Evolutionary conservation across 2,113 vertebrate species (phyloP).

Genomic region (Periophthalmus modestus): DNA sequence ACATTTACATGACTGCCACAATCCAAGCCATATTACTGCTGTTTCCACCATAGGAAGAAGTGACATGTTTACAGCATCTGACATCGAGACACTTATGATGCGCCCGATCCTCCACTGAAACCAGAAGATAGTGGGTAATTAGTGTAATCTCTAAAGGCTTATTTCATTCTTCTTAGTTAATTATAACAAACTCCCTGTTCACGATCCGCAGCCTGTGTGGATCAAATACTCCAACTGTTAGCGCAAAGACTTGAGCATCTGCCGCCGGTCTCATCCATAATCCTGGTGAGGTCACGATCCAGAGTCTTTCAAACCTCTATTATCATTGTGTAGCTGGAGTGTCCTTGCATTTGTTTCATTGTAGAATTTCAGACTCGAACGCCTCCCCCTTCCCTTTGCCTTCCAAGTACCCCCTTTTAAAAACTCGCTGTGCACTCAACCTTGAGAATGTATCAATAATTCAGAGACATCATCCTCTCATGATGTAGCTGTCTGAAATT

Average conservation of each 20-base stretch:
- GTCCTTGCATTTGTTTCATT: conserved; percentile 47
- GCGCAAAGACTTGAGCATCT: conserved; percentile 39
- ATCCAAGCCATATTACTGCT: neutral
- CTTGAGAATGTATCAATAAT: conserved; percentile 77
- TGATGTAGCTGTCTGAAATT: conserved; percentile 70
- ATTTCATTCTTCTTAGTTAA: conserved; percentile 58
- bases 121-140: conserved; percentile 60
- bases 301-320: conserved; percentile 13
- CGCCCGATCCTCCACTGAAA: conserved; percentile 48
- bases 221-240: conserved; percentile 52
- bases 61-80: neutral
- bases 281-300: conserved; percentile 41
- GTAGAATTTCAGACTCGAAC: conserved; percentile 48
- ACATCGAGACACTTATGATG: conserved; percentile 28
- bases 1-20: neutral
- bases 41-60: neutral
- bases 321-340: conserved; percentile 29
- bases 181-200: conserved; percentile 57
- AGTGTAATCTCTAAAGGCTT: conserved; percentile 54
- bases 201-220: conserved; percentile 22
- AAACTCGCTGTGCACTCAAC: conserved; percentile 71
- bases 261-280: conserved; percentile 34
- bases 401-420: conserved; percentile 41
- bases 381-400: conserved; percentile 30
- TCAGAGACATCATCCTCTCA: conserved; percentile 74